Conservation (phyloP, 2,797 vertebrate genomes). For the Pempheris klunzingeri region DNA sequence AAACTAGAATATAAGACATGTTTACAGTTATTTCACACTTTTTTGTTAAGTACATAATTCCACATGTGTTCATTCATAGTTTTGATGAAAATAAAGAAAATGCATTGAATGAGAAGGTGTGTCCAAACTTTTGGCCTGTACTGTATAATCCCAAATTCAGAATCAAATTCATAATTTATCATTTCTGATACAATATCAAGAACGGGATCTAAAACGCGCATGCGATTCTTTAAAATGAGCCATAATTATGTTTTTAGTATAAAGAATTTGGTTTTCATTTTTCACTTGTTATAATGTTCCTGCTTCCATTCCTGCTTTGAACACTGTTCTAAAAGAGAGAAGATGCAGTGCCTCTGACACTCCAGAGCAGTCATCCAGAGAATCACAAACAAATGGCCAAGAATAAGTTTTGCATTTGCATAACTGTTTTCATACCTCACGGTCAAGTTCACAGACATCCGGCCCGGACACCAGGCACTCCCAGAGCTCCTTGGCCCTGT, state of each 20-base stretch:
- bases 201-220: not conserved
- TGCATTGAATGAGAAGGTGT: no score
- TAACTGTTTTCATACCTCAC: slow-evolving; percentile 88
- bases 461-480: slow-evolving; percentile 97
- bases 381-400: slow-evolving; percentile 22
- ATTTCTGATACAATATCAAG: not conserved
- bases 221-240: not conserved
- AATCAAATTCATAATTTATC: not conserved
- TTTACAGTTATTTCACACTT: no score
- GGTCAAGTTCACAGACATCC: slow-evolving; percentile 96
- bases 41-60: no score
- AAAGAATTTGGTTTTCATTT: not conserved
- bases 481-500: slow-evolving; percentile 98
- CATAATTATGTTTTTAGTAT: not conserved
- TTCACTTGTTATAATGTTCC: not conserved
- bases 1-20: no score
- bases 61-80: no score
- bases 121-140: no score
- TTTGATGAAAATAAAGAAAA: no score
- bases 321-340: not conserved
- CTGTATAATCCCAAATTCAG: no score
- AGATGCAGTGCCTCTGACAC: not conserved
- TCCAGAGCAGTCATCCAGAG: slow-evolving; percentile 8
- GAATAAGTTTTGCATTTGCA: slow-evolving; percentile 17
- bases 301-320: not conserved